Base-by-base conservation (phyloP, 2,888 invertebrate species). In the Leptothorax acervorum region DNA sequence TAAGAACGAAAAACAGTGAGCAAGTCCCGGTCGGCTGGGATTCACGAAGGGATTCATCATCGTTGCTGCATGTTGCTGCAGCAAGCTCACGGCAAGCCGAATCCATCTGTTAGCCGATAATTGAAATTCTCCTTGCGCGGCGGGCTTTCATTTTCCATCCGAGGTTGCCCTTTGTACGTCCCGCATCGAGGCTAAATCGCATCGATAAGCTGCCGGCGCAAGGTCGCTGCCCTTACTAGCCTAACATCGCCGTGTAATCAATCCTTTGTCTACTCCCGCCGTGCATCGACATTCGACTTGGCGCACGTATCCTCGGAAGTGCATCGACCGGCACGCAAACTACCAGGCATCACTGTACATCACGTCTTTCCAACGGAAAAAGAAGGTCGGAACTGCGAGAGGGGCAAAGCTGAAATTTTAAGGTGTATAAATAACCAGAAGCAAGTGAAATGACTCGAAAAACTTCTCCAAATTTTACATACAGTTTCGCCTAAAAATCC, bases 41-140 rank as follows among this genome's bases (percentile, higher is more conserved):
- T 57, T 23, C 23, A 11, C 74, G 53, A 15, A 78, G 82, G 63
- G 82, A 82, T 82, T 71, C 71, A 73, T 79, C 70, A 79, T 73
- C 48, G 39, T 31, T 35, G 35, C 35, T 35, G 35, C 35, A 35
- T 48, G 60, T 11, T 60, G 74, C 79, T 23, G 60, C 51, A n/a
- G 45, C 70, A 28, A 81, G 39, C 11, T 42, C 42, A 55, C 53
- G 42, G 31, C 48, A 51, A 82, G 45, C 63, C 73, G 63, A 55
- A 84, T 86, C 66, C 65, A 70, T 63, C 42, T 71, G 70, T 60
- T 45, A 55, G 48, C n/a, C 76, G 87, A 86, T 82, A 87, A 86
- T 87, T 73, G 87, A 87, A 86, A 83, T 83, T 78, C 83, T 57
- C 70, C 73, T 79, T 51, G 55, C 74, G 55, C 79, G 42, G 15